A percentile compares a stretch with the other conserved stretches of the same genome.
Conservation (phyloP, 2,113 vertebrate species). For the Coptodon rendalli region DNA sequence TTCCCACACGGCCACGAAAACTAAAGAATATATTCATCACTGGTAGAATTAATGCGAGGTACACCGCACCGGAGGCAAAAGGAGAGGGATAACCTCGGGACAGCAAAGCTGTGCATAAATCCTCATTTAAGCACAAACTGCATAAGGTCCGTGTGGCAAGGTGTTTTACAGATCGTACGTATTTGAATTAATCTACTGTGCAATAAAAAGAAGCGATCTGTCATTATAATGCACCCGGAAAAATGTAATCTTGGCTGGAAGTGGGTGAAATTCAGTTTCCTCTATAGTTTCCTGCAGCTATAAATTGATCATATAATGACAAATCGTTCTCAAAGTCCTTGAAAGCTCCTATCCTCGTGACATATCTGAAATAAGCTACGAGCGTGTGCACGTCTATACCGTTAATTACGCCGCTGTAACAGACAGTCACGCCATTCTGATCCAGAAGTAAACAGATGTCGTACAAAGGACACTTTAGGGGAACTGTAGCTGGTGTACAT, state of each 20-base stretch:
- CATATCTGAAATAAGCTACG: background rate
- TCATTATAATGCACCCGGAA: slow-evolving; percentile 14
- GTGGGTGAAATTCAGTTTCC: slow-evolving; percentile 3
- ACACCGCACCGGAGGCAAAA: background rate
- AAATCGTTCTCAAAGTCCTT: slow-evolving; percentile 1
- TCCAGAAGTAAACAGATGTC: slow-evolving; percentile 21
- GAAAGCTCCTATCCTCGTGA: background rate
- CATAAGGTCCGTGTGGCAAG: slow-evolving; percentile 13
- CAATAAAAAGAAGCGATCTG: slow-evolving; percentile 23
- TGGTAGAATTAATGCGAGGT: slow-evolving; percentile 9
- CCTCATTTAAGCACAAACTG: slow-evolving; percentile 30
- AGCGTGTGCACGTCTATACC: background rate
- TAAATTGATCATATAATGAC: background rate
- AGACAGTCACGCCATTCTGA: background rate
- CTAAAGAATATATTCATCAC: background rate
- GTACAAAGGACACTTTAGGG: slow-evolving; percentile 23
- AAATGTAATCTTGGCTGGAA: background rate
- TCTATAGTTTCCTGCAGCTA: background rate
- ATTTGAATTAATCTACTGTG: slow-evolving; percentile 31
- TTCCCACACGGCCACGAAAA: background rate
- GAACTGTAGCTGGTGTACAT: background rate
- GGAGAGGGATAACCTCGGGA: slow-evolving; percentile 7
- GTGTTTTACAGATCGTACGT: background rate
- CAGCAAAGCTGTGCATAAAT: slow-evolving; percentile 33
- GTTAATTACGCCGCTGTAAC: background rate